Base-by-base conservation (phyloP, 2,888 invertebrate species). In the Leistus spinibarbis region DNA sequence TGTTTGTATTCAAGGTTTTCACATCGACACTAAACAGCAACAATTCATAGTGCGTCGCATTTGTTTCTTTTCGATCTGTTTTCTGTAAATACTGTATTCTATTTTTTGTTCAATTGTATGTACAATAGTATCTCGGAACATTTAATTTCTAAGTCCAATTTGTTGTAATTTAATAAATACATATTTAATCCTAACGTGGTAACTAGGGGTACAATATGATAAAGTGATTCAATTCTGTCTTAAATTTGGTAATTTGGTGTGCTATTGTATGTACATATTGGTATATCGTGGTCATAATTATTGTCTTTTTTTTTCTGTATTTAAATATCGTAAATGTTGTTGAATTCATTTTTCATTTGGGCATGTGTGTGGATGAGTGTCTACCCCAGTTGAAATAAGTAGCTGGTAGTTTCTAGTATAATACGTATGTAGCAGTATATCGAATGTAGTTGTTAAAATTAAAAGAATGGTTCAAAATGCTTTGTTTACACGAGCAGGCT, bases 401-500 rank as follows among this genome's bases (percentile, higher is more conserved):
- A 40, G 40, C 40, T 10, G 13, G 40, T 40, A 40, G 40, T 7
- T n/a, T n/a, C 5, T 40, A 40, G 40, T 40, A 13, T 40, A 40
- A 40, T 40, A 13, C 40, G 7, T 40, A 13, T 13, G 7, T 40
- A 40, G 40, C 40, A 40, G 40, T 40, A 10, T 2, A 4, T 40
- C 40, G 40, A 40, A 40, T 40, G 40, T 40, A 40, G 40, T 40
- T 40, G 40, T 53, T 23, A 73, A 67, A 73, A 72, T 16, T 56
- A 17, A 73, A 73, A 60, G 63, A 69, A 63, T 56, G 68, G 74
- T 72, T 76, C 69, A 64, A 71, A 54, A 78, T 69, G 69, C 72
- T 77, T 78, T 75, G 73, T 75, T 79, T 78, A 79, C 78, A 80
- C 80, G 80, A 77, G 82, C 86, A 91, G 90, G 88, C 88, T 90